Conservation (phyloP, 2,113 vertebrate genomes). For the Mugil cephalus region DNA sequence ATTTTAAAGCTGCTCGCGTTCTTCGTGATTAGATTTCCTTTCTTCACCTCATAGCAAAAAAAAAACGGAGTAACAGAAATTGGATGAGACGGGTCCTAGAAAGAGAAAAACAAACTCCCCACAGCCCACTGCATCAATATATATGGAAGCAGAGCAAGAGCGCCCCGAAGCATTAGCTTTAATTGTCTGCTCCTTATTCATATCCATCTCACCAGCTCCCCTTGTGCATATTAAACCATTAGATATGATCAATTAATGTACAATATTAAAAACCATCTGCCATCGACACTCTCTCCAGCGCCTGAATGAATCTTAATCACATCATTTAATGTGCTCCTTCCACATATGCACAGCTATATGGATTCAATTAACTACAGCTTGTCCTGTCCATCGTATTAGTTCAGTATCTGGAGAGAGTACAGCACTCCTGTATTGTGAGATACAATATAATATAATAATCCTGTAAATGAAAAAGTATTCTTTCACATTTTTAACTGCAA, state of each 20-base stretch:
- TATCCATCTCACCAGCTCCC: constrained; percentile 34
- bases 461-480: too few species aligned
- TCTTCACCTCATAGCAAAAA: constrained; percentile 27
- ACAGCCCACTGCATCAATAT: constrained; percentile 12
- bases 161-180: constrained; percentile 6
- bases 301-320: constrained; percentile 33
- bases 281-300: constrained; percentile 9
- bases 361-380: constrained; percentile 17
- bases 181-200: constrained; percentile 35
- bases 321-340: constrained; percentile 16
- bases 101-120: constrained; percentile 48
- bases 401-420: constrained; percentile 5
- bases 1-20: constrained; percentile 21
- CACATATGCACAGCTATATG: constrained; percentile 1
- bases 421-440: not conserved
- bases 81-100: constrained; percentile 27
- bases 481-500: not conserved
- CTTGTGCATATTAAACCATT: constrained; percentile 25
- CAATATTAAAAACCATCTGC: constrained; percentile 26
- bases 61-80: constrained; percentile 35
- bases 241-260: constrained; percentile 53
- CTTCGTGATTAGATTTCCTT: constrained; percentile 42
- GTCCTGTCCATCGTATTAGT: constrained; percentile 22
- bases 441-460: too few species aligned
- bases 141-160: constrained; percentile 17